Base-by-base conservation (phyloP, 2,888 invertebrate genomes). In the Amphipyra tragopoginis region DNA sequence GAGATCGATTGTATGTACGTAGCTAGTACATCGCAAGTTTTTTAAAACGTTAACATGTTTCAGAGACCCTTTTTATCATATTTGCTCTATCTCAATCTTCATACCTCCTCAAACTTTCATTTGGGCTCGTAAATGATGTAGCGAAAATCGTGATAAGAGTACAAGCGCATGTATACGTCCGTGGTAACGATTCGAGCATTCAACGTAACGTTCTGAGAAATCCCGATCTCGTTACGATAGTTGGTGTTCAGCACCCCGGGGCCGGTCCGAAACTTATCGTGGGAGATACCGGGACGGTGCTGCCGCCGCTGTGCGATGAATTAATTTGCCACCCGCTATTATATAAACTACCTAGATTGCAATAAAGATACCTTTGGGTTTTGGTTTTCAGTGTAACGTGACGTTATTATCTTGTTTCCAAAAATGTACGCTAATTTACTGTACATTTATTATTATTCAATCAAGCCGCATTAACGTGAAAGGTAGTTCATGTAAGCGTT, bases 211-310 rank as follows among this genome's bases (percentile, higher is more conserved):
- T 91, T 91, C 90, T 81, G 82, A 87, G 90, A 90, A 90, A 87
- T 83, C 86, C 84, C 84, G 92, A 93, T 93, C 91, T 91, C 88
- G 86, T 90, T 90, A 88, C 86, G 91, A 92, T 92, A 93, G 93
- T 86, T 86, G 86, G 85, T 86, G 86, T 86, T 83, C 81, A 69
- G 86, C 80, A 84, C 84, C 87, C 89, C 82, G 75, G 79, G 82
- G 83, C 75, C 81, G 77, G 73, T 73, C 83, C 83, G 67, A 83
- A 90, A 90, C 87, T 90, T 92, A 91, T 91, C 90, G 83, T 83
- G 81, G 81, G 77, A 87, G 89, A 92, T 92, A 89, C 67, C 51
- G 66, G 68, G 65, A 60, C 76, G 75, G 66, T 72, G 85, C 81
- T 79, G 86, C 82, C 76, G 85, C 83, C 84, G 87, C 83, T 93